Conservation (phyloP, 2,888 invertebrate genomes). For the Acanthosepion esculentum region DNA sequence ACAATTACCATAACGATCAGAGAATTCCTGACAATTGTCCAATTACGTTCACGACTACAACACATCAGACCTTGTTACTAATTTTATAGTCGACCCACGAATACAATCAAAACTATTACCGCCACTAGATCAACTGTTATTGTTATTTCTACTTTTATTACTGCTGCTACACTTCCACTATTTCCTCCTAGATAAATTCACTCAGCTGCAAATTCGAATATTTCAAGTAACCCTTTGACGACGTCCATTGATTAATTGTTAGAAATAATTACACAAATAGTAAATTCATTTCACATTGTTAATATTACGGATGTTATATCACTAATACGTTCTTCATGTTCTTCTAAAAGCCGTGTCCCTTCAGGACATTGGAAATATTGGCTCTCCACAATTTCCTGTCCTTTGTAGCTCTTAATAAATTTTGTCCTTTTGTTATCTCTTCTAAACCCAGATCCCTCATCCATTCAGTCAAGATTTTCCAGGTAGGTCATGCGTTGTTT, state of each 20-base stretch:
- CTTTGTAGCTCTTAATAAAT: no score
- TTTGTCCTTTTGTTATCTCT: no score
- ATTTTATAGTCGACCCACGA: background rate
- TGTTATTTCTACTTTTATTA: background rate
- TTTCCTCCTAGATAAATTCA: background rate
- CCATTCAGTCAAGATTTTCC: no score
- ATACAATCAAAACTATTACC: background rate
- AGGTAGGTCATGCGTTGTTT: no score
- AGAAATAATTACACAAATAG: no score
- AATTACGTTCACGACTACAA: background rate
- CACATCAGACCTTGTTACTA: background rate
- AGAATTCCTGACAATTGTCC: background rate
- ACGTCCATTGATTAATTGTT: background rate
- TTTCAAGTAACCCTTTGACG: background rate
- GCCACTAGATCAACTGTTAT: background rate
- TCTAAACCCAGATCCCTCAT: no score
- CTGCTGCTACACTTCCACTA: background rate
- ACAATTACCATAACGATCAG: slow-evolving; percentile 24
- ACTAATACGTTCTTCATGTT: no score
- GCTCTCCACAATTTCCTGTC: no score
- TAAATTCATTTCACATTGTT: no score
- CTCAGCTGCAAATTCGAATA: background rate
- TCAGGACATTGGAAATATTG: no score
- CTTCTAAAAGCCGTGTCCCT: no score
- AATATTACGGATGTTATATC: no score